Evolutionary conservation across 1,140 invertebrate genomes (phyloP).

Genomic region (Drosophila lowei): DNA sequence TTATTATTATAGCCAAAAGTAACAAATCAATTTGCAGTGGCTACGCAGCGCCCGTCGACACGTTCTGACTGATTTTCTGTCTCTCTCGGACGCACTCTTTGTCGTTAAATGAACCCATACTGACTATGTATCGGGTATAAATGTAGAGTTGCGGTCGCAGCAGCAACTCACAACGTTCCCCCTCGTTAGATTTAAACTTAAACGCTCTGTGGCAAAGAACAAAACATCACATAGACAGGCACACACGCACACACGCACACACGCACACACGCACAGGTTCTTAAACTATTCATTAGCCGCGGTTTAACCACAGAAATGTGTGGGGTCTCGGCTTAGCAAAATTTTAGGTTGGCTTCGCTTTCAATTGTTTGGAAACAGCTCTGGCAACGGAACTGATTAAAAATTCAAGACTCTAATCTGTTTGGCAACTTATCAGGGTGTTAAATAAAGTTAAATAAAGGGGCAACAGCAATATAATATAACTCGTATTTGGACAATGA

Average conservation of each 20-base stretch:
- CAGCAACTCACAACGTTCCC: too few species aligned
- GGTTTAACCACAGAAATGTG: conserved; percentile 58
- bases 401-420: conserved; percentile 51
- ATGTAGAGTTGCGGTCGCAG: too few species aligned
- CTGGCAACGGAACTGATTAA: conserved; percentile 42
- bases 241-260: too few species aligned
- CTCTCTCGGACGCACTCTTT: too few species aligned
- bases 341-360: conserved; percentile 40
- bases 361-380: conserved; percentile 40
- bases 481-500: not conserved
- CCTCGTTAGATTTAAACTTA: conserved; percentile 23
- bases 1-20: too few species aligned
- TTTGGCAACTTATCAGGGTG: conserved; percentile 42
- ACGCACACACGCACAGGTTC: not conserved
- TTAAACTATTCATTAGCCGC: conserved; percentile 46
- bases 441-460: conserved; percentile 24
- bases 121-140: too few species aligned
- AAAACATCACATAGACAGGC: too few species aligned
- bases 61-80: too few species aligned
- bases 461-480: not conserved
- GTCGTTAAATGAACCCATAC: too few species aligned
- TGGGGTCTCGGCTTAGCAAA: conserved; percentile 55
- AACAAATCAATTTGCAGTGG: too few species aligned
- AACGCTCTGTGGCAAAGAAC: conserved; percentile 21
- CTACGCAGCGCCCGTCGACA: too few species aligned